Evolutionary conservation across 1,140 invertebrate species (phyloP).

Genomic region (Halictus rubicundus): DNA sequence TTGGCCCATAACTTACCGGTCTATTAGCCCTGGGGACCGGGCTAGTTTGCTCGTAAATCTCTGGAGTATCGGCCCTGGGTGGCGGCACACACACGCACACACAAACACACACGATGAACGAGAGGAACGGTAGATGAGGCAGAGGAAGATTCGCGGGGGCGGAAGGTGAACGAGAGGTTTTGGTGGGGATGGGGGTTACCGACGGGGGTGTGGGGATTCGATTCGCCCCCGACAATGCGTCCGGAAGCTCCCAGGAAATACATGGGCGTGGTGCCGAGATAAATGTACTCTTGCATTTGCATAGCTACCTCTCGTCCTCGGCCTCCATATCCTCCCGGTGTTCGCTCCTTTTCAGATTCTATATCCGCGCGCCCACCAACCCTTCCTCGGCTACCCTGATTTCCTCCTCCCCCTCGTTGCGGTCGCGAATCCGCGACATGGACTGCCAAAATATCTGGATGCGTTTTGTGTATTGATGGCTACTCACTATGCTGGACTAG

Average conservation of each 20-base stretch:
- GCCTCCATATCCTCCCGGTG: constrained; percentile 41
- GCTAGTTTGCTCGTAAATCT: constrained; percentile 78
- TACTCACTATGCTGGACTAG: too few relatives aligned
- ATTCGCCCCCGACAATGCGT: constrained; percentile 74
- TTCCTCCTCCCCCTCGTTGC: not conserved
- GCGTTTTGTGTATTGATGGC: too few relatives aligned
- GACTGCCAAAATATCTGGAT: too few relatives aligned
- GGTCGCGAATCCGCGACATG: not conserved
- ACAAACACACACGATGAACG: constrained; percentile 12
- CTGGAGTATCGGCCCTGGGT: constrained; percentile 71
- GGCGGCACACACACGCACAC: constrained; percentile 31
- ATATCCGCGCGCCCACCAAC: constrained; percentile 11
- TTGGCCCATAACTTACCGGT: constrained; percentile 77
- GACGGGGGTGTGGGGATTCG: constrained; percentile 62
- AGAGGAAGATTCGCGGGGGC: not conserved
- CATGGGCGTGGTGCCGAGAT: constrained; percentile 77
- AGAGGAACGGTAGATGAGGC: constrained; percentile 12
- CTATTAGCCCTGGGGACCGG: constrained; percentile 75
- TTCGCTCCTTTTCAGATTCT: constrained; percentile 46
- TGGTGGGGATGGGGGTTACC: constrained; percentile 12
- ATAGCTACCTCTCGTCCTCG: constrained; percentile 71
- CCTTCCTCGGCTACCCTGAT: not conserved
- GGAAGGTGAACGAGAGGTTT: constrained; percentile 28
- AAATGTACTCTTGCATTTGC: constrained; percentile 77
- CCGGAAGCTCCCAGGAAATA: constrained; percentile 76